Evolutionary conservation across 2,113 vertebrate species (phyloP).

Genomic region (Brachyistius frenatus): DNA sequence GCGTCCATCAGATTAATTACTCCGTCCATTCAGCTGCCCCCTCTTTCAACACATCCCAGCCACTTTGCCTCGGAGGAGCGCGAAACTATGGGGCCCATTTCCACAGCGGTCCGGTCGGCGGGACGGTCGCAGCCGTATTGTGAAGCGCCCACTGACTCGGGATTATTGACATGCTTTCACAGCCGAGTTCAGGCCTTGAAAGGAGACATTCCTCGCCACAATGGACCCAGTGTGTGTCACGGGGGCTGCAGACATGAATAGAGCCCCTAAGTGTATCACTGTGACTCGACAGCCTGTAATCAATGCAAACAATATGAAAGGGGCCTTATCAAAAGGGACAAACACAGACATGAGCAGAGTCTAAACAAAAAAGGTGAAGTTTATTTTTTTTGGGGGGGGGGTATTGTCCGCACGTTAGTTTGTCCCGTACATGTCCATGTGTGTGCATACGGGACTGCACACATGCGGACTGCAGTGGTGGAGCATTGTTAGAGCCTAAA

Average conservation of each 20-base stretch:
- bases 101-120: constrained; percentile 58
- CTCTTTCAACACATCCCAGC: constrained; percentile 44
- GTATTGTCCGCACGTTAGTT: constrained; percentile 45
- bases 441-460: background rate
- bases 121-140: constrained; percentile 66
- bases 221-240: constrained; percentile 83
- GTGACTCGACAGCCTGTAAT: constrained; percentile 85
- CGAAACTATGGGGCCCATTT: constrained; percentile 68
- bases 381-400: constrained; percentile 43
- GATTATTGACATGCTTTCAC: constrained; percentile 87
- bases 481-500: constrained; percentile 7
- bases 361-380: constrained; percentile 57
- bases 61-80: constrained; percentile 61
- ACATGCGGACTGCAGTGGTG: background rate
- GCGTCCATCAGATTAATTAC: constrained; percentile 73
- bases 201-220: constrained; percentile 88
- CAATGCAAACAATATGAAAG: constrained; percentile 87
- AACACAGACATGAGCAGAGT: constrained; percentile 82
- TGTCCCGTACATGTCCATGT: constrained; percentile 25
- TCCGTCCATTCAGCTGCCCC: constrained; percentile 56
- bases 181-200: constrained; percentile 85
- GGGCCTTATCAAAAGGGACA: constrained; percentile 80
- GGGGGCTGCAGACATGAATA: constrained; percentile 79
- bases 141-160: constrained; percentile 77
- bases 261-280: constrained; percentile 79